Base-by-base conservation (phyloP, 2,888 invertebrate genomes). In the Phengaris alcon region DNA sequence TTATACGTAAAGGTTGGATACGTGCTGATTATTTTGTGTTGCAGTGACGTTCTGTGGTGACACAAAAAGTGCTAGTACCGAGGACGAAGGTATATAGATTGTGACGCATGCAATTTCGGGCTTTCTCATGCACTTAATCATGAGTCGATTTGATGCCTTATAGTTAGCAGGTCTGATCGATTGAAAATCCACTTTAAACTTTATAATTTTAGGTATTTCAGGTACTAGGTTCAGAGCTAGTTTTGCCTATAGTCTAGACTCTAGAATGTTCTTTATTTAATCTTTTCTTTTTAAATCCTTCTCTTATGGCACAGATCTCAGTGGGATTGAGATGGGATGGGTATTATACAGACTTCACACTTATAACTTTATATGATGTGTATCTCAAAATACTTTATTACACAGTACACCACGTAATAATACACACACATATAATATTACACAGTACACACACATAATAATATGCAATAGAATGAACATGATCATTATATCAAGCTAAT, bases 1-100 rank as follows among this genome's bases (percentile, higher is more conserved):
- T 44, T 35, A 3, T 35, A n/a, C 46, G 46, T 48, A 22, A 59
- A 57, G 7, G 35, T 13, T 57, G 54, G 73, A 75, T 73, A 59
- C 52, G 35, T 69, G 76, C 70, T 76, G 74, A 75, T 74, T 84
- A 82, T 86, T 87, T 88, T 84, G 84, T 85, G 86, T 92, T 90
- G 74, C 90, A 91, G 89, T 93, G 86, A 91, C 90, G 81, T 93
- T 93, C 86, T 90, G 90, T 84, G 86, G 87, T 82, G 91, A 90
- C 82, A 88, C 89, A 78, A 88, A 87, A 84, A 80, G 83, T 83
- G 87, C 83, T 85, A 84, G 84, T 88, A 84, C 84, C 87, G 84
- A 82, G 82, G 84, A 81, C 81, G 86, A 87, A 90, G 90, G 90
- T 89, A 90, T 85, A 81, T 74, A 75, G 80, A 78, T 75, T 64